Evolutionary conservation across 1,140 invertebrate genomes (phyloP).

Genomic region (Drosophila nebulosa): DNA sequence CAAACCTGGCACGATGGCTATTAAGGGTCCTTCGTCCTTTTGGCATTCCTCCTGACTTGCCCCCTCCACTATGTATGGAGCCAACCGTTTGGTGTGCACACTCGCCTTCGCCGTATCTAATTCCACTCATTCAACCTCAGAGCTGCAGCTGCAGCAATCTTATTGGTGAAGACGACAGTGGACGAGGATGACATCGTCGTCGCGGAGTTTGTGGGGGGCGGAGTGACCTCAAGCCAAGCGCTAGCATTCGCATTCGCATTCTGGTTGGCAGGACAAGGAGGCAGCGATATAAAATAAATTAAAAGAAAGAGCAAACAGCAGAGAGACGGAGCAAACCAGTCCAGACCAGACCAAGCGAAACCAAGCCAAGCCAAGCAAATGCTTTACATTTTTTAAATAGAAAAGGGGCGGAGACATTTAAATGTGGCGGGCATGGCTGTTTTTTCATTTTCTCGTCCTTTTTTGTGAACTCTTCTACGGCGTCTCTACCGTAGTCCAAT

Average conservation of each 20-base stretch:
- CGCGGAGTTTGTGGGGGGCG: slow-evolving; percentile 3
- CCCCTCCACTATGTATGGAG: too few species aligned
- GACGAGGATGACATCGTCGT: neutral
- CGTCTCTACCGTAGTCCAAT: slow-evolving; percentile 59
- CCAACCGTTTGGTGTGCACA: neutral
- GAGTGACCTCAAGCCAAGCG: slow-evolving; percentile 39
- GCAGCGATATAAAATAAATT: slow-evolving; percentile 68
- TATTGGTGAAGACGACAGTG: slow-evolving; percentile 55
- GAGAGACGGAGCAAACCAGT: slow-evolving; percentile 28
- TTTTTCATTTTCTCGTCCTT: slow-evolving; percentile 19
- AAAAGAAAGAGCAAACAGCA: slow-evolving; percentile 65
- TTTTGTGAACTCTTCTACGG: slow-evolving; percentile 35
- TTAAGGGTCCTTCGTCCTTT: slow-evolving; percentile 14
- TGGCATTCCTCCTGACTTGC: neutral
- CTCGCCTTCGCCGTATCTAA: neutral
- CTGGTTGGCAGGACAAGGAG: slow-evolving; percentile 42
- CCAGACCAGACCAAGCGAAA: slow-evolving; percentile 5
- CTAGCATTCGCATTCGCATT: slow-evolving; percentile 17
- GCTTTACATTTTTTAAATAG: slow-evolving; percentile 75
- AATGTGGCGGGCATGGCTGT: slow-evolving; percentile 53
- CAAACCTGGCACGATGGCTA: slow-evolving; percentile 2
- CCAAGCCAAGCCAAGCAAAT: slow-evolving; percentile 48
- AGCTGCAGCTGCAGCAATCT: slow-evolving; percentile 34
- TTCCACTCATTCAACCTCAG: neutral
- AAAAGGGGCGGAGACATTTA: slow-evolving; percentile 78